phyloP scores from a whole-genome alignment of 2,113 vertebrate species.

The Plestiodon gilberti region DNA sequence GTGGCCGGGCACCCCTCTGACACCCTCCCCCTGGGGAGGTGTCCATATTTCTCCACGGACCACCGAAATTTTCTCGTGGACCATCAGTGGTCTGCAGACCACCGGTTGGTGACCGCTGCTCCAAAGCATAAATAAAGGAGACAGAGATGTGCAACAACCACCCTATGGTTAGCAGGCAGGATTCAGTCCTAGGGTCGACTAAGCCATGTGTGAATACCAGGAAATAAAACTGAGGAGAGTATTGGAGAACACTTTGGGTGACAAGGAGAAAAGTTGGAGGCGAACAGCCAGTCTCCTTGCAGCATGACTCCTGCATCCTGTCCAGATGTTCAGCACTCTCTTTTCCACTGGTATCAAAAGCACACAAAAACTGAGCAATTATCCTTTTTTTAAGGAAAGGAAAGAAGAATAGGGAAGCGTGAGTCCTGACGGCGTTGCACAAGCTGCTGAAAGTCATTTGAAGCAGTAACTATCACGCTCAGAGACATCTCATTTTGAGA shows the following conservation, averaged over 20 bases:
- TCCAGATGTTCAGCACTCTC: neutral
- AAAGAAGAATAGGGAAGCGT: neutral
- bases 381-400: neutral
- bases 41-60: too few species aligned
- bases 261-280: neutral
- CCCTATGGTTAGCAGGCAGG: too few species aligned
- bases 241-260: neutral
- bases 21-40: too few species aligned
- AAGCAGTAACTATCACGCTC: slow-evolving; percentile 25
- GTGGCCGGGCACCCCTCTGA: too few species aligned
- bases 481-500: slow-evolving; percentile 39
- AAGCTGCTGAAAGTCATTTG: slow-evolving; percentile 40
- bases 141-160: too few species aligned
- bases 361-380: slow-evolving; percentile 31
- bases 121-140: too few species aligned
- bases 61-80: too few species aligned
- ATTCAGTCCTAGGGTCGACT: too few species aligned
- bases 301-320: slow-evolving; percentile 44
- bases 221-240: neutral
- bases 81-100: too few species aligned
- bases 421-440: neutral
- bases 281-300: slow-evolving; percentile 11
- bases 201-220: too few species aligned
- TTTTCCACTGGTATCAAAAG: slow-evolving; percentile 35
- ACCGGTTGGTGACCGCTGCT: too few species aligned